These are phyloP conservation scores for Fulmarus glacialis DNA, from an alignment of 2,113 vertebrate species.

Conservation along the genomic window DNA sequence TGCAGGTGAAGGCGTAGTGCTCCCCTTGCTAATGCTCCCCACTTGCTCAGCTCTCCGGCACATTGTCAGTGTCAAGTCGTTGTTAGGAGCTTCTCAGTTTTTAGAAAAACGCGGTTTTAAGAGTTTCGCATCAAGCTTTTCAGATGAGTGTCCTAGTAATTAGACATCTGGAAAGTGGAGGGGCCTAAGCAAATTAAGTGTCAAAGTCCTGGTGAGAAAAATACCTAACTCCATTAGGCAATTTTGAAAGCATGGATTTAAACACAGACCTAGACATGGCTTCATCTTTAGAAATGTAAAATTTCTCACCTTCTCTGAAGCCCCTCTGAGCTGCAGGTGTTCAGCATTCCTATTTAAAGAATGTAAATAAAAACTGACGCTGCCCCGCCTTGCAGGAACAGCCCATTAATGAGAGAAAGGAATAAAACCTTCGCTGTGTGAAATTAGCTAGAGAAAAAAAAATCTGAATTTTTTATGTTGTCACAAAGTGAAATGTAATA, in stretches of 20 bases:
- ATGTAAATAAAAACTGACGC: neutral
- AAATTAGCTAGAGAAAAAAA: neutral
- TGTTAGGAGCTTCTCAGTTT: neutral
- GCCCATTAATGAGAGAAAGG: neutral
- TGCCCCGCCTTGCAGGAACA: neutral
- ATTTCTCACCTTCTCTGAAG: neutral
- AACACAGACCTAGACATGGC: neutral
- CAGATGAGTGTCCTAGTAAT: neutral
- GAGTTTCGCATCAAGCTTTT: neutral
- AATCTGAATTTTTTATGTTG: neutral
- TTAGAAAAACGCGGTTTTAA: neutral
- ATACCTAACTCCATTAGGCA: neutral
- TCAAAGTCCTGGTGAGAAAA: neutral
- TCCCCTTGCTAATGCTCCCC: neutral
- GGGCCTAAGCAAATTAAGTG: neutral
- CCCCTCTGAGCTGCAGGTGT: neutral
- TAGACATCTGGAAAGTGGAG: neutral
- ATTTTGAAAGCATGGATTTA: neutral
- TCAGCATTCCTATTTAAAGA: neutral
- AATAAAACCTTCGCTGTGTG: neutral
- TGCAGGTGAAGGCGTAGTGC: neutral
- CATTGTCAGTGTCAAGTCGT: fast-evolving
- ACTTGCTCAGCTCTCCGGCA: fast-evolving
- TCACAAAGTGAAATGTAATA: neutral
- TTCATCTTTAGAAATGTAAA: neutral